Percentiles rank a stretch among this genome's conserved stretches.
Conservation (phyloP, 2,797 vertebrate species). For the Acropternis orthonyx region DNA sequence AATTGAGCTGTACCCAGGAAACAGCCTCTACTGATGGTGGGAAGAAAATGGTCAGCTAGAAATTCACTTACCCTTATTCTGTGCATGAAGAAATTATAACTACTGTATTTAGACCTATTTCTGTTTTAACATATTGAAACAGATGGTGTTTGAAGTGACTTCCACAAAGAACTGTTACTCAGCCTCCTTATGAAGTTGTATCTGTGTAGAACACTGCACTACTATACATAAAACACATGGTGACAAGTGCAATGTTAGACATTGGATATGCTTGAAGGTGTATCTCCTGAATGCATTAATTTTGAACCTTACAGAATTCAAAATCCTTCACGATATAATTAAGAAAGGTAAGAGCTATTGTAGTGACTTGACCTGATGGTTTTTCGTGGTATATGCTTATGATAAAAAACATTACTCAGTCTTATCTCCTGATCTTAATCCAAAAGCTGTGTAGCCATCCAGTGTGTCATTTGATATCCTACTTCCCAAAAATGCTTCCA, state of each 20-base stretch:
- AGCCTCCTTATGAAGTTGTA: neutral
- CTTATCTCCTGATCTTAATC: neutral
- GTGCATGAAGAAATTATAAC: neutral
- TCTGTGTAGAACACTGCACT: neutral
- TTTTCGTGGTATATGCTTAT: neutral
- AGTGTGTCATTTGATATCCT: neutral
- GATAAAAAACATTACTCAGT: neutral
- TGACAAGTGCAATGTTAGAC: neutral
- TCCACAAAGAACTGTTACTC: neutral
- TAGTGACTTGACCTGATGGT: neutral
- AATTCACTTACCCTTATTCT: neutral
- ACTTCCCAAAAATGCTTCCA: neutral
- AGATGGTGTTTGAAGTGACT: neutral
- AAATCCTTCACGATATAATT: neutral
- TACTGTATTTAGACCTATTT: neutral
- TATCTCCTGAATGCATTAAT: neutral
- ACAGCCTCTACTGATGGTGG: neutral
- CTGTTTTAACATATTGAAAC: neutral
- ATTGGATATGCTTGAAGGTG: neutral
- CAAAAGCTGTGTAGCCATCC: neutral
- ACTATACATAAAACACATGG: neutral
- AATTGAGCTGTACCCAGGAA: neutral
- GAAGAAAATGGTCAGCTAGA: neutral
- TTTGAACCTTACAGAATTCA: neutral
- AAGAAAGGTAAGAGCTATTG: neutral